Evolutionary conservation across 2,113 vertebrate genomes (phyloP).

Genomic region (Aphelocoma coerulescens): DNA sequence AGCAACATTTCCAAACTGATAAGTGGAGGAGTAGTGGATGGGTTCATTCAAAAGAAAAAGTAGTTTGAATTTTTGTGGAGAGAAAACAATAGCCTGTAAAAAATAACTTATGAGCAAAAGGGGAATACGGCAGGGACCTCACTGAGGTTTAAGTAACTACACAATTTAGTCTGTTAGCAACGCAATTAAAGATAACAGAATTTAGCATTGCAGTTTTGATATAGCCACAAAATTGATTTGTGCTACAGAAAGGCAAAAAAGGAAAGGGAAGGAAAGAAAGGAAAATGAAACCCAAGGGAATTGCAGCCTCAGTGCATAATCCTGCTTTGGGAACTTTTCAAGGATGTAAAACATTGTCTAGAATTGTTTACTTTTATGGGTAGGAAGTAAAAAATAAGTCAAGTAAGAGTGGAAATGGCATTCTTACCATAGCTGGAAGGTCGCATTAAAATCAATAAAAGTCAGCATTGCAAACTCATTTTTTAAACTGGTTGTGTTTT

Average conservation of each 20-base stretch:
- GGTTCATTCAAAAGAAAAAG: neutral
- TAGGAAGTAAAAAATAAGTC: conserved; percentile 14
- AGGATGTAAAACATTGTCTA: neutral
- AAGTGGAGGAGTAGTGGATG: neutral
- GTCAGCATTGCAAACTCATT: neutral
- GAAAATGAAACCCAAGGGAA: neutral
- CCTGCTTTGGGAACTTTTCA: conserved; percentile 5
- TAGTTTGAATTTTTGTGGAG: neutral
- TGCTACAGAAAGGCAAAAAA: neutral
- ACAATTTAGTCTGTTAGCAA: neutral
- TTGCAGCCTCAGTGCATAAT: conserved; percentile 25
- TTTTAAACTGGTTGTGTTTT: neutral
- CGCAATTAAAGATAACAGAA: neutral
- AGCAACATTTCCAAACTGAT: neutral
- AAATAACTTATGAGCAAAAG: neutral
- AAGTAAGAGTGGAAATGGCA: neutral
- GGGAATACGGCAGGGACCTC: neutral
- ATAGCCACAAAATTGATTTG: neutral
- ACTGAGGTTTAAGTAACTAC: neutral
- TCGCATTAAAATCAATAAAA: neutral
- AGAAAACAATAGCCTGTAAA: neutral
- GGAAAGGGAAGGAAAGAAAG: neutral
- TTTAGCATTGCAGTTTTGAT: neutral
- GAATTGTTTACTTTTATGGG: conserved; percentile 11
- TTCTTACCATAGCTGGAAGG: neutral